These are phyloP conservation scores for Mythimna albipuncta DNA, from an alignment of 2,888 invertebrate genomes.

Conservation along the genomic window DNA sequence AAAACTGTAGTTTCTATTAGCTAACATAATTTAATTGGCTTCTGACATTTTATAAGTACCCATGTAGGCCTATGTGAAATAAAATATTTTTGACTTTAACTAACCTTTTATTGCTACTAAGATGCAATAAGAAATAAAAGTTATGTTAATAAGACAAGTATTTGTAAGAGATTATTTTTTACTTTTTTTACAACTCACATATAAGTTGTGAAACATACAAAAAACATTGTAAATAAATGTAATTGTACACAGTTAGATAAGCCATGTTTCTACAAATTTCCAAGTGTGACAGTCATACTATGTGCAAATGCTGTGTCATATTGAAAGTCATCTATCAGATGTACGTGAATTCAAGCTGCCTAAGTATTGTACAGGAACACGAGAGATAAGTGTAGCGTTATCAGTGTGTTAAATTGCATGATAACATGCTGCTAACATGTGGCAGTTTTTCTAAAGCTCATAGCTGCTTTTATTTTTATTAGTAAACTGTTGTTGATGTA, in stretches of 20 bases:
- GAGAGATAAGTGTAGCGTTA: slow-evolving; percentile 51
- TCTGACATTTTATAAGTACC: too few species aligned
- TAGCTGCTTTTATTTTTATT: slow-evolving; percentile 24
- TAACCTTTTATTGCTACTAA: neutral
- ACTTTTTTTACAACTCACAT: neutral
- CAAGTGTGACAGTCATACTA: slow-evolving; percentile 3
- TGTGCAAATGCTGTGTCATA: slow-evolving; percentile 22
- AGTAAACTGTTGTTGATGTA: slow-evolving; percentile 1
- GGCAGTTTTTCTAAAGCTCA: slow-evolving; percentile 37
- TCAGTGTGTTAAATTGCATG: slow-evolving; percentile 60
- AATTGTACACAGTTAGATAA: slow-evolving; percentile 1
- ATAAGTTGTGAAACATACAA: slow-evolving; percentile 4
- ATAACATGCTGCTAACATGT: slow-evolving; percentile 43
- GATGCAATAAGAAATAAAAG: neutral
- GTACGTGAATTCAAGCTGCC: slow-evolving; percentile 11
- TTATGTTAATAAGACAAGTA: slow-evolving; percentile 4
- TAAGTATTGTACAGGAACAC: slow-evolving; percentile 28
- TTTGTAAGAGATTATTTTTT: neutral
- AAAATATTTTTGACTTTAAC: too few species aligned
- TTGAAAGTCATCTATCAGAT: slow-evolving; percentile 30
- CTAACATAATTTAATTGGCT: neutral
- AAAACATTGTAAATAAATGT: slow-evolving; percentile 11
- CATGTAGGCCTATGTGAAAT: too few species aligned
- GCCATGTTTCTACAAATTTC: slow-evolving; percentile 20
- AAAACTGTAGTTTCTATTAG: neutral